phyloP scores from a whole-genome alignment of 2,888 invertebrate species.

The Trichogramma dendrolimi region DNA sequence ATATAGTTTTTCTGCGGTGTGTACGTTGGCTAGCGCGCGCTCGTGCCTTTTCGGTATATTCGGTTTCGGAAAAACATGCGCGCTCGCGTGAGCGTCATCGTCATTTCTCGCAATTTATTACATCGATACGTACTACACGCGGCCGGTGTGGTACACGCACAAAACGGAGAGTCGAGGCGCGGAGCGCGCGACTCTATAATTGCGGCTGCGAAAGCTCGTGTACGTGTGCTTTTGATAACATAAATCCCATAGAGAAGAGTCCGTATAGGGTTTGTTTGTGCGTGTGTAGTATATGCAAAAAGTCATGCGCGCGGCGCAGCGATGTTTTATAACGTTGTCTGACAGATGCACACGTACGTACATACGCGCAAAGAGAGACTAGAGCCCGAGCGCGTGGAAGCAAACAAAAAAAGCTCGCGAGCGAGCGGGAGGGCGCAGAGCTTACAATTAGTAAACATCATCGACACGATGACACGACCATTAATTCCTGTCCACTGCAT shows the following conservation, averaged over 20 bases:
- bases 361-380: background rate
- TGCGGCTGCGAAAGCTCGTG: too few species aligned
- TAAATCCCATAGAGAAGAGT: too few species aligned
- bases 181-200: background rate
- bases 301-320: slow-evolving; percentile 4
- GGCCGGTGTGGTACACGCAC: background rate
- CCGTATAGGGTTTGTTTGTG: too few species aligned
- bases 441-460: slow-evolving; percentile 25
- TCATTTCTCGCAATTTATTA: too few species aligned
- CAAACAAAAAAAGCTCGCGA: background rate
- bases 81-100: too few species aligned
- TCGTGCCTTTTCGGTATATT: too few species aligned
- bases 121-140: too few species aligned
- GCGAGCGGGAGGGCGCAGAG: background rate
- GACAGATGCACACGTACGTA: slow-evolving; percentile 20
- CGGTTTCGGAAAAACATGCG: too few species aligned
- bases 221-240: too few species aligned
- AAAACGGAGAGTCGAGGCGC: background rate
- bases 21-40: too few species aligned
- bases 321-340: slow-evolving; percentile 27
- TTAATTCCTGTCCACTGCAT: slow-evolving; percentile 13
- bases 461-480: slow-evolving; percentile 16
- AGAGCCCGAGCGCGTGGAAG: background rate
- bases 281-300: background rate
- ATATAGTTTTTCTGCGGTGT: too few species aligned